Base-by-base conservation (phyloP, 2,113 vertebrate species). In the Philantomba maxwellii region DNA sequence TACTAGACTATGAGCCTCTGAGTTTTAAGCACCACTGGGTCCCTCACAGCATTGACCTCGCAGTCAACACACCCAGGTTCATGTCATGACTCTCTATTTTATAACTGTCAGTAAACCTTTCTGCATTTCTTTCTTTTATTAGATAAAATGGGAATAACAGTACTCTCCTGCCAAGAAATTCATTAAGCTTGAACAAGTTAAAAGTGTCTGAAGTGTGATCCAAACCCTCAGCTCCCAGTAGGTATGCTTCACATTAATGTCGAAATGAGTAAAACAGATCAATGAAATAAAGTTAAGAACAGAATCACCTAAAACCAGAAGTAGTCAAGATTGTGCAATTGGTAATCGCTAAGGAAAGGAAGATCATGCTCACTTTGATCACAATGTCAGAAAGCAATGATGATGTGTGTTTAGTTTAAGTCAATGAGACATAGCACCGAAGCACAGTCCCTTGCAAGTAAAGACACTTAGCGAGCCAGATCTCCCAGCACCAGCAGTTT, bases 71-170 rank as follows among this genome's bases (percentile, higher is more conserved):
- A 88, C 33, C 21, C 43, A 92, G 14, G 39, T 16, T 58, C 30
- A 25, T 45, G 47, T 47, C 57, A 33, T 1, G 16, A 12, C 47
- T 53, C 57, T 91, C 47, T 60, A 33, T 17, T 92, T 89, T 73
- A 23, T 39, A 47, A 28, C 14, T 33, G 33, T 78, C 6, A 47
- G 7, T 11, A 53, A 75, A 66, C 8, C 4, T 80, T 93, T 89
- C 57, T 53, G 66, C 91, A 66, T 66, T 84, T 93, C 33, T 94
- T 91, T 91, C 45, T 95, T 95, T 96, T 81, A 75, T 66, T 70
- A 21, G 4, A 26, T 64, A 88, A 66, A 92, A 53, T 53, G 7
- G 30, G 19, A 77, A 73, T 87, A 78, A 92, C 5, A 83, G 12
- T 49, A 92, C 9, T 86, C 26, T 81, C 58, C 53, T 95, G 62